Base-by-base conservation (phyloP, 2,113 vertebrate genomes). In the Lathamus discolor region DNA sequence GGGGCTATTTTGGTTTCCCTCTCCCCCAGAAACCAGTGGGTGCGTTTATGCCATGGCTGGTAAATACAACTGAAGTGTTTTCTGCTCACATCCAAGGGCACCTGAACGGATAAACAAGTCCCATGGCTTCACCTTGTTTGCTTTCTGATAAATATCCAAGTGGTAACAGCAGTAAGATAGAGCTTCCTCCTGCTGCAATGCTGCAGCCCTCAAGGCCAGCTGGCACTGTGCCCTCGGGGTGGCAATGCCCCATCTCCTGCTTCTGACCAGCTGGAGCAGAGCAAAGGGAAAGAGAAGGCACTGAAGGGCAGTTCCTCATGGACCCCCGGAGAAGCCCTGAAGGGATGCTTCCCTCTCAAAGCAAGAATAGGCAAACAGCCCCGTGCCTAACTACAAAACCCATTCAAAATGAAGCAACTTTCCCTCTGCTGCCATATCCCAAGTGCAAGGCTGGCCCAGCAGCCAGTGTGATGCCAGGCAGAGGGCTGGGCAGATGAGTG, bases 201-300 rank as follows among this genome's bases (percentile, higher is more conserved):
- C 82, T 10, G 77, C 88, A 91, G 86, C 83, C 84, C 89, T 61
- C 86, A 76, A 62, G 95, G 89, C 25, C 83, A 3, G 35, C 73
- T 83, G 80, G 91, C 39, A 1, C 54, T 0, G 12, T 23, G 87
- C 89, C 89, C 91, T 61, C 0, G 1, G 77, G 63, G 31, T 0
- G 43, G 79, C n/a, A 11, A 20, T 7, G 11, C 28, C 63, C 8
- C 93, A 17, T 27, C 62, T 84, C 54, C 49, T 24, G 54, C 49
- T 37, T 11, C 35, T 2, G 22, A 8, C 75, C 41, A 27, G 11
- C 3, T 6, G 3, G 20, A 31, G 73, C 17, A 39, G 25, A 52
- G 80, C n/a, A 13, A 6, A 48, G 86, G 62, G 41, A n/a, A 54
- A 70, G 62, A 48, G 70, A 23, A 85, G 52, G 75, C 1, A 2